These are phyloP conservation scores for Neotoxoptera formosana DNA, from an alignment of 1,140 invertebrate species.

Conservation along the genomic window DNA sequence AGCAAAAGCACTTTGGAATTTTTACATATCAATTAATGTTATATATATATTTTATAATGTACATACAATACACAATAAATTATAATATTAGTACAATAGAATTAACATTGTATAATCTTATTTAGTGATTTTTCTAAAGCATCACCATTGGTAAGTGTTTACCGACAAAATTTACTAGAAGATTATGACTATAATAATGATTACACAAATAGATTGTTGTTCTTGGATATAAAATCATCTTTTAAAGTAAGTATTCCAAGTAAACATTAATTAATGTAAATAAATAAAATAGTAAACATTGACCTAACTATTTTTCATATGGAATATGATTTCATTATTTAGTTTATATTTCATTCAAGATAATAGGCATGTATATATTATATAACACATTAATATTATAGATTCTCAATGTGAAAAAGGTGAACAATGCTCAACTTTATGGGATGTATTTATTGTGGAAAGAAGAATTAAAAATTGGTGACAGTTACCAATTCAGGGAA, in stretches of 20 bases:
- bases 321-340: too few relatives aligned
- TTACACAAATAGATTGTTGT: not conserved
- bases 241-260: slow-evolving; percentile 3
- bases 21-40: too few relatives aligned
- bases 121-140: slow-evolving; percentile 11
- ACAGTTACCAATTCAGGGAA: not conserved
- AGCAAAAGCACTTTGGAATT: too few relatives aligned
- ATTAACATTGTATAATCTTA: not conserved
- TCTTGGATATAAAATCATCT: not conserved
- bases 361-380: too few relatives aligned
- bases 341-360: too few relatives aligned
- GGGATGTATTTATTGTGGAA: not conserved
- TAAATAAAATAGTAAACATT: not conserved
- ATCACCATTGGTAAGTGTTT: not conserved
- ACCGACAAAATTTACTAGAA: not conserved
- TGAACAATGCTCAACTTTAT: not conserved
- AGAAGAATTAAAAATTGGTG: not conserved
- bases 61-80: too few relatives aligned
- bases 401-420: not conserved
- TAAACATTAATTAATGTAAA: not conserved
- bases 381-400: too few relatives aligned
- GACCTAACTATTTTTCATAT: too few relatives aligned
- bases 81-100: too few relatives aligned
- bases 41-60: too few relatives aligned
- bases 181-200: not conserved